Percentiles rank a stretch among this genome's conserved stretches.
These are phyloP conservation scores for Solenodon paradoxus DNA, from an alignment of 2,113 vertebrate species.

Conservation along the genomic window DNA sequence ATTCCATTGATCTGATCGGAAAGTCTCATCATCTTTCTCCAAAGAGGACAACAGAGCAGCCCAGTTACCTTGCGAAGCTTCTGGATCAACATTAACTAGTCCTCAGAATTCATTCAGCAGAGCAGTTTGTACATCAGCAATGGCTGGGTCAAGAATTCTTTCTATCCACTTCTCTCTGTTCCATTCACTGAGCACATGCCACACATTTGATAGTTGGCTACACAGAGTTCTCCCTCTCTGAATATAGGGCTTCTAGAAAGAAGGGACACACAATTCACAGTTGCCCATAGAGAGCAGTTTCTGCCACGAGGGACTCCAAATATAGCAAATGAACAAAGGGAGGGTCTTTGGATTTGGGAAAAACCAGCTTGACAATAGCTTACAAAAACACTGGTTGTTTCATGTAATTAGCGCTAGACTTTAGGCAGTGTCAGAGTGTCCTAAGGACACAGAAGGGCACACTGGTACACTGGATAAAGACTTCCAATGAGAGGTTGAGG, in stretches of 20 bases:
- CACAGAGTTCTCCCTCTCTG: background rate
- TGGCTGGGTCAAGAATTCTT: background rate
- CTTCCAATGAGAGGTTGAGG: fast-evolving
- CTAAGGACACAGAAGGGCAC: background rate
- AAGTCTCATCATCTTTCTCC: background rate
- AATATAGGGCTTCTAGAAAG: background rate
- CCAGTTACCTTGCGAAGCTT: background rate
- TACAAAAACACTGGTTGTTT: background rate
- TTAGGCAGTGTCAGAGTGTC: background rate
- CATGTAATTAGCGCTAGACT: too few species aligned
- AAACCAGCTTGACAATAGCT: background rate
- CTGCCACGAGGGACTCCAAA: background rate
- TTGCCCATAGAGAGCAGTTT: background rate
- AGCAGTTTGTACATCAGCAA: background rate
- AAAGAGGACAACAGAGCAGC: background rate
- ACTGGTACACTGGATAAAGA: fast-evolving
- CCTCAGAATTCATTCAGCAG: background rate
- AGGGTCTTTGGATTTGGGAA: background rate
- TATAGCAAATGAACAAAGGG: background rate
- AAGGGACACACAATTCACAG: too few species aligned
- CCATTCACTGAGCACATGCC: too few species aligned
- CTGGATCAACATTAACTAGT: background rate
- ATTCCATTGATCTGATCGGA: background rate
- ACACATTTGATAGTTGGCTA: background rate
- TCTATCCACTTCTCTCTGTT: background rate